Evolutionary conservation across 2,888 invertebrate species (phyloP).

Genomic region (Isotomurus palustris): DNA sequence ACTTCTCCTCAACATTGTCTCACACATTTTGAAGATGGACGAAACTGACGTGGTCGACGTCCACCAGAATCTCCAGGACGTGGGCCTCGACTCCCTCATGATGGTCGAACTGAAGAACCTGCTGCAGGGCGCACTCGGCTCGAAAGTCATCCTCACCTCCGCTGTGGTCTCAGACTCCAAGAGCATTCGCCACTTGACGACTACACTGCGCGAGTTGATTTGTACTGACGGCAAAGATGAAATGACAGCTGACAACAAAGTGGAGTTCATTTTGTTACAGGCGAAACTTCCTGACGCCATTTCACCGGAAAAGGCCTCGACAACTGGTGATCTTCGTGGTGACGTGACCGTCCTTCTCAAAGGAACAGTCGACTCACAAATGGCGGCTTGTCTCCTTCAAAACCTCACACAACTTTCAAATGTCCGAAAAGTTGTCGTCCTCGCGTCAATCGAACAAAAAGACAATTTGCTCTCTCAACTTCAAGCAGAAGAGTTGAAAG

Average conservation of each 20-base stretch:
- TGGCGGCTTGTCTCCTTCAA: too few relatives aligned
- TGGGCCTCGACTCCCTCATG: slow-evolving; percentile 30
- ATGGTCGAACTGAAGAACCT: slow-evolving; percentile 29
- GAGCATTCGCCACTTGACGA: slow-evolving; percentile 11
- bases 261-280: too few relatives aligned
- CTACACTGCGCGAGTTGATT: neutral
- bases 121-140: slow-evolving; percentile 18
- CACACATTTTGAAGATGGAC: slow-evolving; percentile 25
- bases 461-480: too few relatives aligned
- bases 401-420: too few relatives aligned
- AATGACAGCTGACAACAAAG: too few relatives aligned
- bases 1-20: too few relatives aligned
- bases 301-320: neutral
- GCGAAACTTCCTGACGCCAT: slow-evolving; percentile 17
- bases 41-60: slow-evolving; percentile 21
- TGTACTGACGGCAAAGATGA: too few relatives aligned
- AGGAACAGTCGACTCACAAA: too few relatives aligned
- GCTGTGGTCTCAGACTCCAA: slow-evolving; percentile 20
- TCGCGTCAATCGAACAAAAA: too few relatives aligned
- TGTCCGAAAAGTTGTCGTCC: neutral
- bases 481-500: too few relatives aligned
- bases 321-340: too few relatives aligned
- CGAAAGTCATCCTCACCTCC: slow-evolving; percentile 11
- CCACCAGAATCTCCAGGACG: slow-evolving; percentile 19
- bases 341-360: too few relatives aligned